These are phyloP conservation scores for Ceratitis capitata DNA, from an alignment of 1,140 invertebrate genomes.

Conservation along the genomic window DNA sequence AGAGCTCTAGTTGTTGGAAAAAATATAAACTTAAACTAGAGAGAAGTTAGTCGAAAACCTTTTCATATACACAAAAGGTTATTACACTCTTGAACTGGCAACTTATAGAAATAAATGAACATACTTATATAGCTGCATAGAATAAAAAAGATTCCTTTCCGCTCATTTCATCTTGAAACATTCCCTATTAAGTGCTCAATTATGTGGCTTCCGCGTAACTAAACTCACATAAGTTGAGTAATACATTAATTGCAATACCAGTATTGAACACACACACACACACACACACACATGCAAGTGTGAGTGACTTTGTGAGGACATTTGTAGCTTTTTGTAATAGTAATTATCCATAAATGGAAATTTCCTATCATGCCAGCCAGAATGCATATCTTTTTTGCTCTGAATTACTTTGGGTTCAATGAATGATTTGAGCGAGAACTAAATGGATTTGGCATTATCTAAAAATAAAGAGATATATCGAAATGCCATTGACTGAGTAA, in stretches of 20 bases:
- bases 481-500: too few species aligned
- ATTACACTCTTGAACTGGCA: too few species aligned
- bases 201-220: neutral
- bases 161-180: neutral
- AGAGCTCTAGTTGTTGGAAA: too few species aligned
- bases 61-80: too few species aligned
- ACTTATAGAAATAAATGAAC: too few species aligned
- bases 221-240: neutral
- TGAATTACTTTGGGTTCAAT: too few species aligned
- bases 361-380: neutral
- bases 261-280: neutral
- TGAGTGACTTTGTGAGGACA: neutral
- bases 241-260: neutral
- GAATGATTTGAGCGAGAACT: too few species aligned
- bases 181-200: neutral
- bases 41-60: too few species aligned
- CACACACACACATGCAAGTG: neutral
- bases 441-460: too few species aligned
- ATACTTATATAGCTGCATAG: too few species aligned
- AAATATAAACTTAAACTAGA: too few species aligned
- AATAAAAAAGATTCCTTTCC: neutral
- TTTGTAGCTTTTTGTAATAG: neutral
- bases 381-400: neutral
- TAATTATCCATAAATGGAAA: neutral
- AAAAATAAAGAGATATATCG: too few species aligned